Conservation (phyloP, 2,113 vertebrate genomes). For the Stictonetta naevosa region DNA sequence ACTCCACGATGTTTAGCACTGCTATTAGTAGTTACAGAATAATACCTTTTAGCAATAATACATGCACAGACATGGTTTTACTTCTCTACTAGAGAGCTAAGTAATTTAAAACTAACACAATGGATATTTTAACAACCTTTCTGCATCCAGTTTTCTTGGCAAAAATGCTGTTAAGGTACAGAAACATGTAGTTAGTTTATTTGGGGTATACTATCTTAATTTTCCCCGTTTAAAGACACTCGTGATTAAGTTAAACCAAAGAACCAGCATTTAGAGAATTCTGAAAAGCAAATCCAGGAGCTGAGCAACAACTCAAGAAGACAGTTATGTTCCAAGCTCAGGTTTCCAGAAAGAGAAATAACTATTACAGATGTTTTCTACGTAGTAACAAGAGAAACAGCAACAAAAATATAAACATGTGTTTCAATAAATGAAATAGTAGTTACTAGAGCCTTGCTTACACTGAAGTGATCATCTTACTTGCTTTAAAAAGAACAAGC, state of each 20-base stretch:
- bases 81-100: neutral
- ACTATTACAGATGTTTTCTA: neutral
- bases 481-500: neutral
- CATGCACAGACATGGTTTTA: neutral
- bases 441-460: neutral
- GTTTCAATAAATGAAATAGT: neutral
- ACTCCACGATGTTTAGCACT: neutral
- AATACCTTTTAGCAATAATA: neutral
- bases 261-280: neutral
- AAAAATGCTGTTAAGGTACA: neutral
- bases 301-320: neutral
- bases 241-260: neutral
- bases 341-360: neutral
- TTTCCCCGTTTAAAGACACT: neutral
- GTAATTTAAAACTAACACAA: neutral
- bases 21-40: neutral
- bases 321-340: neutral
- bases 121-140: neutral
- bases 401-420: neutral
- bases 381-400: neutral
- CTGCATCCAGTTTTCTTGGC: neutral
- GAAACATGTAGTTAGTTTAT: neutral
- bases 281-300: neutral
- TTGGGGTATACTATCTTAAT: neutral
- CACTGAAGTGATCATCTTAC: neutral